These are phyloP conservation scores for Pionites leucogaster DNA, from an alignment of 2,113 vertebrate species.

Conservation along the genomic window DNA sequence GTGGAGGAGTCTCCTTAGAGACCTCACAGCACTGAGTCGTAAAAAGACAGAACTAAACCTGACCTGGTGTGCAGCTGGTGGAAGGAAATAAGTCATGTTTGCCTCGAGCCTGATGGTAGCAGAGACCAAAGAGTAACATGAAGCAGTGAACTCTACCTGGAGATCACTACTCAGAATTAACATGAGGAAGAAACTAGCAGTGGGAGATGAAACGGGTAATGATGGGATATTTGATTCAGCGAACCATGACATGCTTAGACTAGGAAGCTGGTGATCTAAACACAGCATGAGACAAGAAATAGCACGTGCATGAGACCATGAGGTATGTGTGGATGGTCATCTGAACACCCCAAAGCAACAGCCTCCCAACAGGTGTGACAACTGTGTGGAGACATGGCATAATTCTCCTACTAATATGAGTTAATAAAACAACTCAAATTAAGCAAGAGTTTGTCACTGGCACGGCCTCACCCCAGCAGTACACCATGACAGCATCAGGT, in stretches of 20 bases:
- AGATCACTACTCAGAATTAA: background rate
- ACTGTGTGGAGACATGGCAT: background rate
- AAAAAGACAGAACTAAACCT: background rate
- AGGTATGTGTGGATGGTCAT: background rate
- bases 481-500: background rate
- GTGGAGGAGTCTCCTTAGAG: background rate
- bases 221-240: background rate
- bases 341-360: background rate
- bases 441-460: background rate
- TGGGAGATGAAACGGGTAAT: background rate
- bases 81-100: background rate
- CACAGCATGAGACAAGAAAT: background rate
- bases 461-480: background rate
- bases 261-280: background rate
- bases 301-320: background rate
- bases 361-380: background rate
- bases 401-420: background rate
- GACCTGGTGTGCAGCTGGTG: background rate
- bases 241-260: background rate
- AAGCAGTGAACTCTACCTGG: background rate
- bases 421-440: background rate
- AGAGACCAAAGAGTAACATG: background rate
- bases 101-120: background rate
- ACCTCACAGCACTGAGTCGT: background rate
- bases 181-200: background rate